These are phyloP conservation scores for Peromyscus attwateri DNA, from an alignment of 2,797 vertebrate species.

Conservation along the genomic window DNA sequence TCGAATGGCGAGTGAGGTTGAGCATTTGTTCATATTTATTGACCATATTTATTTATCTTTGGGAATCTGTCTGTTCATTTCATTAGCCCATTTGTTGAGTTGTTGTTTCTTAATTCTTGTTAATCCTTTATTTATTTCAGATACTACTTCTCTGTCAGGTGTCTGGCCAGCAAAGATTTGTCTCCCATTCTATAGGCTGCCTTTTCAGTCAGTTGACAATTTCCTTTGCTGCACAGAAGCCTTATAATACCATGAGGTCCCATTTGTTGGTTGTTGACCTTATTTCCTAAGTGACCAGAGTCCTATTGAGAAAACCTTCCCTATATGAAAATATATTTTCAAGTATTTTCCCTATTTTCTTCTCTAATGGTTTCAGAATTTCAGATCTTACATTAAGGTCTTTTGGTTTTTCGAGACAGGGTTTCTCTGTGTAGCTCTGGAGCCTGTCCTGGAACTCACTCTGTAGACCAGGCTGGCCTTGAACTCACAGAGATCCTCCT, in stretches of 20 bases:
- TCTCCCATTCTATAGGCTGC: background rate
- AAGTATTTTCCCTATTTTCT: background rate
- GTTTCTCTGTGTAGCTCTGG: too few species aligned
- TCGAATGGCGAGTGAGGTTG: background rate
- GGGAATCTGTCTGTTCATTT: background rate
- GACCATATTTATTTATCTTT: background rate
- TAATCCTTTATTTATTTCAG: background rate
- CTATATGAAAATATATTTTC: background rate
- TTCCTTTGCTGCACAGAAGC: background rate
- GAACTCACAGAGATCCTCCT: too few species aligned
- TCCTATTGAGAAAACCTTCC: background rate
- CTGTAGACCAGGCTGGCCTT: too few species aligned
- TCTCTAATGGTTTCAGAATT: background rate
- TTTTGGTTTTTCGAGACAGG: too few species aligned
- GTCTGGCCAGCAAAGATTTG: background rate
- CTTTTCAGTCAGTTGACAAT: background rate
- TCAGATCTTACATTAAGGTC: background rate
- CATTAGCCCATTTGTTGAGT: background rate
- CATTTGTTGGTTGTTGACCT: background rate
- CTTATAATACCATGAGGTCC: background rate
- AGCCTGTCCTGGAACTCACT: too few species aligned
- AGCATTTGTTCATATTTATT: background rate
- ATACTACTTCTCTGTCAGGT: background rate
- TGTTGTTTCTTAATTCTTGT: background rate
- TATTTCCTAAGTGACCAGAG: background rate